phyloP scores from a whole-genome alignment of 2,888 invertebrate genomes.

The Meganola albula region DNA sequence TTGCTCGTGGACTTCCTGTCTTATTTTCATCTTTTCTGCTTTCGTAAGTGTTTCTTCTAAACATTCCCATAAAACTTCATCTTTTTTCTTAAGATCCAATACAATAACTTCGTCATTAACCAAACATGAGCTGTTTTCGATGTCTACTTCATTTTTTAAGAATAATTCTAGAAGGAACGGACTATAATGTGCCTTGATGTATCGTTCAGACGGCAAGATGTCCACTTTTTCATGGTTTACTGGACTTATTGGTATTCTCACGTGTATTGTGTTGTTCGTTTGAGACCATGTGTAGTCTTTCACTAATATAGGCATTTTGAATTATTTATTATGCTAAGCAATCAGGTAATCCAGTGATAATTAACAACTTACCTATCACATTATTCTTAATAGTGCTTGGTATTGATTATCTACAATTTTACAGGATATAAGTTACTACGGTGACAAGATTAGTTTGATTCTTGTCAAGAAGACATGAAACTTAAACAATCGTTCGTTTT shows the following conservation, averaged over 20 bases:
- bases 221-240: constrained; percentile 81
- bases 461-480: too few species aligned
- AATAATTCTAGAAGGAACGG: constrained; percentile 87
- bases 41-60: constrained; percentile 77
- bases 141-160: constrained; percentile 79
- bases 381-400: too few species aligned
- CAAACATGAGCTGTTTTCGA: constrained; percentile 80
- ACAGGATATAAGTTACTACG: too few species aligned
- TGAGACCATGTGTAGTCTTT: constrained; percentile 88
- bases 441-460: too few species aligned
- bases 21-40: constrained; percentile 73
- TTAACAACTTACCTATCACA: too few species aligned
- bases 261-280: constrained; percentile 76
- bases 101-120: constrained; percentile 79
- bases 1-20: constrained; percentile 76
- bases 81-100: constrained; percentile 81
- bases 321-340: too few species aligned
- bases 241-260: constrained; percentile 82
- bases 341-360: too few species aligned
- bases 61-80: constrained; percentile 73
- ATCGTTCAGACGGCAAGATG: constrained; percentile 82
- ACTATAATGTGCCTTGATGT: constrained; percentile 84
- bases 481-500: too few species aligned
- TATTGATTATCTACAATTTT: too few species aligned
- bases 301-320: constrained; percentile 84